Conservation (phyloP, 30 jellyfish, hydroid and myxozoan species). For the Aurelia sp. region DNA sequence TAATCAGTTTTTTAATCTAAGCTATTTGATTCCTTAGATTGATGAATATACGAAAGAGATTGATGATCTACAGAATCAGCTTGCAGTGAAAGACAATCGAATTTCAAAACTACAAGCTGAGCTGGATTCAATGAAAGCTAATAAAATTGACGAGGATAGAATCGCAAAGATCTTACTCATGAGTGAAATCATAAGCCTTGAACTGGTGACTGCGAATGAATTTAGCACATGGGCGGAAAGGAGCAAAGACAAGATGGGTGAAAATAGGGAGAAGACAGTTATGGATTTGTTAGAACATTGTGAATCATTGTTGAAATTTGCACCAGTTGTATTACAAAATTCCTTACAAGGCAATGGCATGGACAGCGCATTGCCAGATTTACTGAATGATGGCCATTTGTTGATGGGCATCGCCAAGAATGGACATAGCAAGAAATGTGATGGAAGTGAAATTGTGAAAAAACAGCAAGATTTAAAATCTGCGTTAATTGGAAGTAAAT, state of each 20-base stretch:
- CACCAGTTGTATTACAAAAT: background rate
- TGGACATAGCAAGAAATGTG: too few relatives aligned
- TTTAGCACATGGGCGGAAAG: background rate
- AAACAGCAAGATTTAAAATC: too few relatives aligned
- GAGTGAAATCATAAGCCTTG: slow-evolving; percentile 62
- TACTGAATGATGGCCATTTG: too few relatives aligned
- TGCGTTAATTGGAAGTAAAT: background rate
- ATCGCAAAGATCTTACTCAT: slow-evolving; percentile 42
- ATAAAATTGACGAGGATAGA: slow-evolving; percentile 31
- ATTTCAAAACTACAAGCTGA: slow-evolving; percentile 28
- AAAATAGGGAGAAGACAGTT: background rate
- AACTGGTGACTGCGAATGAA: slow-evolving; percentile 60
- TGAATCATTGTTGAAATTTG: slow-evolving; percentile 16
- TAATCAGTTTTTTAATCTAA: too few relatives aligned
- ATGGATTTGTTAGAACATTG: slow-evolving; percentile 45
- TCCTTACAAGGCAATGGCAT: background rate
- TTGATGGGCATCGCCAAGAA: too few relatives aligned
- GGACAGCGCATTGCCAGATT: too few relatives aligned
- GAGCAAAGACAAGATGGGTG: background rate
- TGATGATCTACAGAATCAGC: slow-evolving; percentile 27
- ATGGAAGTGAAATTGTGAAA: too few relatives aligned
- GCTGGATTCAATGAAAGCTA: background rate
- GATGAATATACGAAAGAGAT: background rate
- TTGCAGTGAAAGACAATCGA: slow-evolving; percentile 29
- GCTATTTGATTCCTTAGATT: too few relatives aligned